Base-by-base conservation (phyloP, 2,888 invertebrate species). In the Labia minor region DNA sequence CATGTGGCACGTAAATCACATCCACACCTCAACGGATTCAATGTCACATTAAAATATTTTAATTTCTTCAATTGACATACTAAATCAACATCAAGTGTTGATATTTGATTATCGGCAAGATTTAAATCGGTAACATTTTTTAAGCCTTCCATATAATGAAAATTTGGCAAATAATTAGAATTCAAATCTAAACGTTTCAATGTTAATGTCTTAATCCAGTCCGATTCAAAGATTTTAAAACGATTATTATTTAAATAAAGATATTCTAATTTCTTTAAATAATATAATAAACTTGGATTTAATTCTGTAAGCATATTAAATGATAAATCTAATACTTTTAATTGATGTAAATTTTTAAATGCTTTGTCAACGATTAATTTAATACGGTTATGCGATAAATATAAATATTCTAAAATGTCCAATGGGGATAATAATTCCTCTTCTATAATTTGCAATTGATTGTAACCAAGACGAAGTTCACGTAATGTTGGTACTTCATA, bases 1-100 rank as follows among this genome's bases (percentile, higher is more conserved):
- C 68, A 68, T 3, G 66, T 62, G n/a, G 66, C 64, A 14, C 65
- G 65, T 19, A 68, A 21, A 6, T 14, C 65, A 64, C 68, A 68
- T 19, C 63, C 37, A 21, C 68, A 68, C 6, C 61, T 18, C 6
- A 68, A 14, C 6, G 61, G 61, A 63, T 68, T 68, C 6, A 64
- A 63, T 1, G 61, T 61, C 21, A 68, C 61, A 18, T 64, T 63
- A 14, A 68, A 26, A 21, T 63, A 68, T 19, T 49, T 66, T 4
- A 68, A 61, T 14, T 61, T 64, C 16, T 18, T 62, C 16, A 68
- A 49, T 19, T 61, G 64, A 61, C 68, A 68, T 11, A 66, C 61
- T 14, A 64, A n/a, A 18, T 21, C 26, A 3, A 68, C 21, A 16
- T 66, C 61, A 10, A 64, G 20, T 16, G 18, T 33, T 4, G 63